Evolutionary conservation across 2,888 invertebrate species (phyloP), one percentile per base, ranked within the genome.

Genomic region (Euplagia quadripunctaria): DNA sequence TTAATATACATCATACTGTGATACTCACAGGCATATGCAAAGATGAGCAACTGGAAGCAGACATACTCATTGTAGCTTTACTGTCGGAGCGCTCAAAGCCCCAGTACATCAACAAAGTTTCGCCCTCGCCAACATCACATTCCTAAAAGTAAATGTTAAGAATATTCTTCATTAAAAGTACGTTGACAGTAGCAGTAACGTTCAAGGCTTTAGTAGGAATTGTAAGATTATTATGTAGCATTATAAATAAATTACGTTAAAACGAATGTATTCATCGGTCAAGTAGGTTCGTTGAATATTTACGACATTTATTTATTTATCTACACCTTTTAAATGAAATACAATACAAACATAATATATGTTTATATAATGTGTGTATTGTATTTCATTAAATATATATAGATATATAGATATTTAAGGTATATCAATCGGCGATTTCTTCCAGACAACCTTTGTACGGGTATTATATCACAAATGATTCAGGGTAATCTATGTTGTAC

Each of bases 71-170:
- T 16, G 94, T 94, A 66, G 88, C 87, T 73, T 90, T 88, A 85
- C 95, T 94, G 64, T 94, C 94, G 20, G 92, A 91, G 80, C 87
- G 87, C 67, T 88, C 87, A 82, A 88, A 86, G 79, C 93, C 93
- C 94, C 94, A 94, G 86, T 90, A 94, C 90, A 93, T 93, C 84
- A 94, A 83, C 83, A 94, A 79, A 7, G 93, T 94, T 78, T 93
- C 92, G 17, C 93, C 91, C 75, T 94, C 94, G 58, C 88, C 89
- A 72, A 90, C 93, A 89, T 93, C 88, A 85, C 93, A 93, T 73
- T 94, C 94, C 95, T 95, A 85, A 4, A 79, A 79, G 1, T 16
- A 1, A 11, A 31, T 51, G 1, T 61, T 31, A 31, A 8, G 43
- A 46, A 46, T 46, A 46, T 9, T 46, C 9, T 46, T 43, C 8